A percentile compares a stretch with the other conserved stretches of the same genome.
Evolutionary conservation across 92 coral and sea anemone genomes (phyloP).

Genomic region (Isaurus tuberculatus): DNA sequence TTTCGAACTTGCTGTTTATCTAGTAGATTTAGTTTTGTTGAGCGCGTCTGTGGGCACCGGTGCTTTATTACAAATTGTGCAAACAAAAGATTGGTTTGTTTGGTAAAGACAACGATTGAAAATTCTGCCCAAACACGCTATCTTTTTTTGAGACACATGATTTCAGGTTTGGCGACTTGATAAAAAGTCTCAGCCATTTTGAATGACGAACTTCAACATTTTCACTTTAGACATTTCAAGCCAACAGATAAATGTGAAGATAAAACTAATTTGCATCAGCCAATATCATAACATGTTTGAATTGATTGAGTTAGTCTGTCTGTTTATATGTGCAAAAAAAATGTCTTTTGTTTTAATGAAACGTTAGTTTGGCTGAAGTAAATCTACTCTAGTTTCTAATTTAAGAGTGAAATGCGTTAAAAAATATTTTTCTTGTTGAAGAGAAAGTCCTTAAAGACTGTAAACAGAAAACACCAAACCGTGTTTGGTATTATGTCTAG

Average conservation of each 20-base stretch:
- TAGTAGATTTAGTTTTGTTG: slow-evolving; percentile 11
- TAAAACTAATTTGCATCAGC: slow-evolving; percentile 21
- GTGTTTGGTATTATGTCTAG: slow-evolving; percentile 46
- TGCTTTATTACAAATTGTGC: slow-evolving; percentile 12
- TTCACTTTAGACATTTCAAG: not conserved
- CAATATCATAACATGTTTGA: not conserved
- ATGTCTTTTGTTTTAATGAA: not conserved
- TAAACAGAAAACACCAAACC: not conserved
- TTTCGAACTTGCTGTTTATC: slow-evolving; percentile 18
- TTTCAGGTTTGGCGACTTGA: not conserved
- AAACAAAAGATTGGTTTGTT: slow-evolving; percentile 27
- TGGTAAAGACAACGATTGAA: slow-evolving; percentile 19
- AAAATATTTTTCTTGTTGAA: not conserved
- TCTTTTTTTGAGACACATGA: slow-evolving; percentile 4
- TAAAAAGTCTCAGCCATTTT: not conserved
- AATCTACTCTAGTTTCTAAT: not conserved
- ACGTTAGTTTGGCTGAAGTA: not conserved
- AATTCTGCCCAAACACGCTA: slow-evolving; percentile 20
- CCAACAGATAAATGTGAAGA: not conserved
- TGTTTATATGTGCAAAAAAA: not conserved
- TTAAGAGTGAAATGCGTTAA: not conserved
- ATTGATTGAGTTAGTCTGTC: not conserved
- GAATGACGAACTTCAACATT: not conserved
- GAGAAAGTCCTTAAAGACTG: not conserved
- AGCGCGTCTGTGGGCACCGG: slow-evolving; percentile 3